These are phyloP conservation scores for Oopsacas minuta DNA, from an alignment of 37 sponge, comb jelly and placozoan species.

Conservation along the genomic window DNA sequence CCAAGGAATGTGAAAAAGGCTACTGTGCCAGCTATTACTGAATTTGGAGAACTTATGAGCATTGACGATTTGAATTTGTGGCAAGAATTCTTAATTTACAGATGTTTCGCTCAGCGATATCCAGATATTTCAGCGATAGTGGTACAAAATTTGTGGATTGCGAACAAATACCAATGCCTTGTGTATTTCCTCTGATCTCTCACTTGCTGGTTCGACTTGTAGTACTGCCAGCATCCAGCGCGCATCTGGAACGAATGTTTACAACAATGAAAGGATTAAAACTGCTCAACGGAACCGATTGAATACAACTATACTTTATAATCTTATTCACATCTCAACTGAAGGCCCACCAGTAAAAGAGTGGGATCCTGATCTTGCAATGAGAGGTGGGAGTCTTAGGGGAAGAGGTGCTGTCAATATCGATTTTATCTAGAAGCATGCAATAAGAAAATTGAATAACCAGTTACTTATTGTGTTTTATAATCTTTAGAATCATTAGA, in stretches of 20 bases:
- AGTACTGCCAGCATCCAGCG: neutral
- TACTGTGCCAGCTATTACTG: neutral
- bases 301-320: neutral
- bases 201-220: neutral
- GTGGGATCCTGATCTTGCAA: too few relatives aligned
- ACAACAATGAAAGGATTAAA: neutral
- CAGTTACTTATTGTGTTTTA: too few relatives aligned
- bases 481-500: too few relatives aligned
- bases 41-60: conserved; percentile 20
- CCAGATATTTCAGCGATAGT: neutral
- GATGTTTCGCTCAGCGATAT: neutral
- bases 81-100: neutral
- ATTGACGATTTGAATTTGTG: conserved; percentile 20
- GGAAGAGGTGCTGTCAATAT: too few relatives aligned
- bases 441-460: too few relatives aligned
- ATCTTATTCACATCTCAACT: too few relatives aligned
- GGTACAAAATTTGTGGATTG: neutral
- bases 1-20: neutral
- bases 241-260: neutral
- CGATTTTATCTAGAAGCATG: too few relatives aligned
- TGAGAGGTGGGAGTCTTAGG: too few relatives aligned
- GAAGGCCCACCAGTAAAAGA: too few relatives aligned
- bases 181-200: neutral
- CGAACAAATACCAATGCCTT: neutral
- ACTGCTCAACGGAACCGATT: neutral